These are phyloP conservation scores for Teleogryllus occipitalis DNA, from an alignment of 1,140 invertebrate genomes.

Conservation along the genomic window DNA sequence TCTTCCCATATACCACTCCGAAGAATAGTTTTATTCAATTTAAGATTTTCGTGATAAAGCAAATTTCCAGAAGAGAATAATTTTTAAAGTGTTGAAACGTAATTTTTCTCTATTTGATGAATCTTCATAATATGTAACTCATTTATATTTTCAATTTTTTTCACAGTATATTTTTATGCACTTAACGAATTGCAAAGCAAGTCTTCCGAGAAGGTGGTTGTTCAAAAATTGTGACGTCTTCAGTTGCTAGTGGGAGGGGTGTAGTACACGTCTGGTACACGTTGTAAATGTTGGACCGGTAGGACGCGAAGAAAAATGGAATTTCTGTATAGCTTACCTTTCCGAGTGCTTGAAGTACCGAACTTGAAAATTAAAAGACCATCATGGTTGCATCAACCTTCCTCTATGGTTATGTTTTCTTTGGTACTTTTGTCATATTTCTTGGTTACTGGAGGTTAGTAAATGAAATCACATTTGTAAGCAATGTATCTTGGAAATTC, in stretches of 20 bases:
- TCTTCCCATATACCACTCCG: too few relatives aligned
- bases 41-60: too few relatives aligned
- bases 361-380: slow-evolving; percentile 88
- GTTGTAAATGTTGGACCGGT: not conserved
- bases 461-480: not conserved
- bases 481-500: not conserved
- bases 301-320: slow-evolving; percentile 57
- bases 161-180: too few relatives aligned
- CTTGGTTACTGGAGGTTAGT: slow-evolving; percentile 91
- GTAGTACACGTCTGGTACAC: not conserved
- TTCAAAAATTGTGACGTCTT: too few relatives aligned
- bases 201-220: too few relatives aligned
- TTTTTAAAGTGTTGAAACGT: too few relatives aligned
- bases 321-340: slow-evolving; percentile 68
- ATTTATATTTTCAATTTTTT: too few relatives aligned
- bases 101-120: too few relatives aligned
- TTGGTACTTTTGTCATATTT: slow-evolving; percentile 91
- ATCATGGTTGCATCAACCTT: slow-evolving; percentile 85
- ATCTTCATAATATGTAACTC: too few relatives aligned
- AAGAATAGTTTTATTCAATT: too few relatives aligned
- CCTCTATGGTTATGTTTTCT: slow-evolving; percentile 87
- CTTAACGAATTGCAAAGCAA: too few relatives aligned
- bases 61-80: too few relatives aligned
- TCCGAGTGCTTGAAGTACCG: slow-evolving; percentile 76
- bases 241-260: not conserved